Percentiles rank a stretch among this genome's conserved stretches.
Conservation (phyloP, 2,888 invertebrate genomes). For the Chymomyza procnemis region DNA sequence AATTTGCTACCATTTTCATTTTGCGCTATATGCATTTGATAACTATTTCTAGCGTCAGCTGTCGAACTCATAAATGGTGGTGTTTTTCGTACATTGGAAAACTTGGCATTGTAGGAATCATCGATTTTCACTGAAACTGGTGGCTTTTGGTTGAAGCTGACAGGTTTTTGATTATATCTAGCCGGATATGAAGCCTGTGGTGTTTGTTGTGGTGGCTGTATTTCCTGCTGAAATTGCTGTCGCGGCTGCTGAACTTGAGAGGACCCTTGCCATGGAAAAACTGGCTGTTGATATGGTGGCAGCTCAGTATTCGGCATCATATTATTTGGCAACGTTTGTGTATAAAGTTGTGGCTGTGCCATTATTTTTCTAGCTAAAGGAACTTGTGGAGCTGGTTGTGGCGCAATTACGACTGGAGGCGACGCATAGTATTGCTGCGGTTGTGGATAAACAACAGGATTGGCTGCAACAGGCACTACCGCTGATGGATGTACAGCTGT, state of each 20-base stretch:
- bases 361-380: conserved; percentile 55
- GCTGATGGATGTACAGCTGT: conserved; percentile 18
- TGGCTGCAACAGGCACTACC: conserved; percentile 23
- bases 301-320: not conserved
- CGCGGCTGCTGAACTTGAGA: conserved; percentile 8
- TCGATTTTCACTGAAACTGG: conserved; percentile 34
- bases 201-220: conserved; percentile 23
- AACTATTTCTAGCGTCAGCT: not conserved
- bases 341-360: conserved; percentile 73
- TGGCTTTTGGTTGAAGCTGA: conserved; percentile 44
- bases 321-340: conserved; percentile 64
- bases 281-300: conserved; percentile 31
- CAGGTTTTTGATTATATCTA: conserved; percentile 24
- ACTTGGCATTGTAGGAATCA: conserved; percentile 15
- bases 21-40: conserved; percentile 13
- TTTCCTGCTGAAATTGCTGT: conserved; percentile 25
- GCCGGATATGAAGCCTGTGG: conserved; percentile 23
- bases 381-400: conserved; percentile 8
- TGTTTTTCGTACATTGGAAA: conserved; percentile 50
- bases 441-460: conserved; percentile 29
- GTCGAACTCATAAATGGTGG: conserved; percentile 37
- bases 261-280: conserved; percentile 24
- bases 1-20: conserved; percentile 2
- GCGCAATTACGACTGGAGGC: not conserved
- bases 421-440: conserved; percentile 12